These are phyloP conservation scores for Scaptomyza hsui DNA, from an alignment of 1,140 invertebrate genomes.

Conservation along the genomic window DNA sequence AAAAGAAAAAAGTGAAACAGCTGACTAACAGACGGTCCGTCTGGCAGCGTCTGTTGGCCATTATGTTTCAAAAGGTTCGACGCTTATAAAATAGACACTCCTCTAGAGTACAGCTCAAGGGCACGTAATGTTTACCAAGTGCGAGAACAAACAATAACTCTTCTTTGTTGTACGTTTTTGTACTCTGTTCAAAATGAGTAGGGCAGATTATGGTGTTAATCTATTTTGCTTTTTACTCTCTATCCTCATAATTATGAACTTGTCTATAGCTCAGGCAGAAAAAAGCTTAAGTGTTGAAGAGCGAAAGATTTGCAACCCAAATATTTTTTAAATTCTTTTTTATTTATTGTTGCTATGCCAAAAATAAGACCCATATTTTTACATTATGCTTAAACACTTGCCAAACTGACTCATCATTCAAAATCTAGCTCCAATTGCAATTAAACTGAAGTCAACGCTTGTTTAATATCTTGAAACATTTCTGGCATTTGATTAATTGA, in stretches of 20 bases:
- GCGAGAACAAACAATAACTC: not conserved
- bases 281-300: too few relatives aligned
- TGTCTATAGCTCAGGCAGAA: too few relatives aligned
- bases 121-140: not conserved
- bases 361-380: too few relatives aligned
- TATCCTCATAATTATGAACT: too few relatives aligned
- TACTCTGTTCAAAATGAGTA: too few relatives aligned
- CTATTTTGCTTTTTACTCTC: too few relatives aligned
- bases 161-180: constrained; percentile 4
- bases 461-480: constrained; percentile 20
- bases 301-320: too few relatives aligned
- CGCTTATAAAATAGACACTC: not conserved
- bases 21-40: constrained; percentile 41
- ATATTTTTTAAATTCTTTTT: too few relatives aligned
- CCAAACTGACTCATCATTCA: not conserved
- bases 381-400: too few relatives aligned
- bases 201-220: too few relatives aligned
- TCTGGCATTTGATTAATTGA: constrained; percentile 47
- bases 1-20: constrained; percentile 49
- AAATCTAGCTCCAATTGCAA: constrained; percentile 4
- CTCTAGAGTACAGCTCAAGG: constrained; percentile 3
- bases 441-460: constrained; percentile 9
- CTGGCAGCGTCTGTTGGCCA: not conserved
- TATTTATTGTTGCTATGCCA: too few relatives aligned
- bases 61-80: not conserved